Conservation (phyloP, 2,113 vertebrate species). For the Mixornis gularis region DNA sequence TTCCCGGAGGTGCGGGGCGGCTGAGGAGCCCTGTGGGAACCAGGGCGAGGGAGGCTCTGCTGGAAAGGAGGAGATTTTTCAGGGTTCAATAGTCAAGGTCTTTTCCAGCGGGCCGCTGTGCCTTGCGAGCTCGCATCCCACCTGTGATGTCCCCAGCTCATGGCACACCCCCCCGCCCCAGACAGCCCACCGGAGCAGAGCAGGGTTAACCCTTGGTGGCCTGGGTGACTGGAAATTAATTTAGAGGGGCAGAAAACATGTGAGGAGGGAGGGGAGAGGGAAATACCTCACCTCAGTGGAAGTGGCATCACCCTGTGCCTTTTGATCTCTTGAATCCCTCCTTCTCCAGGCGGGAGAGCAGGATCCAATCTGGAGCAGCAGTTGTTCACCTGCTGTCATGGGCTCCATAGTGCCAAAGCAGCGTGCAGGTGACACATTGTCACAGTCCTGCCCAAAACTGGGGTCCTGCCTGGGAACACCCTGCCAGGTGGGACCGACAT, state of each 20-base stretch:
- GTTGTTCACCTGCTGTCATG: neutral
- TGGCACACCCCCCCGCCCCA: rapidly evolving
- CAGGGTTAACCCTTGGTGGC: neutral
- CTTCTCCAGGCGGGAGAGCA: neutral
- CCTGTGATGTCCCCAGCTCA: constrained; percentile 12
- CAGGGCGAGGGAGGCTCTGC: constrained; percentile 21
- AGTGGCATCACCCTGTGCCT: neutral
- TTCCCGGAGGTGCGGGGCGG: constrained; percentile 5
- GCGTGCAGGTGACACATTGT: rapidly evolving
- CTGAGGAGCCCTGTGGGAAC: constrained; percentile 58
- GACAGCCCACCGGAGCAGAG: neutral
- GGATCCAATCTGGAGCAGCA: neutral
- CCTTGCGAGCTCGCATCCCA: neutral
- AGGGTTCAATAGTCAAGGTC: constrained; percentile 59
- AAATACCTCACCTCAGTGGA: rapidly evolving
- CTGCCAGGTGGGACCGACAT: neutral
- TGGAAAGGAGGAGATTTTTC: constrained; percentile 35
- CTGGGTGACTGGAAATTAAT: neutral
- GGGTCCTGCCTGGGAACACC: neutral
- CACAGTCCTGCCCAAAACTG: neutral
- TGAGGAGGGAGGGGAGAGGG: neutral
- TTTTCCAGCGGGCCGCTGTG: neutral
- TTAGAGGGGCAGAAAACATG: neutral
- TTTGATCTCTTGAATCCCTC: neutral
- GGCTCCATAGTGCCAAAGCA: rapidly evolving